Conservation (phyloP, 2,113 vertebrate species). For the Cnemophilus loriae region DNA sequence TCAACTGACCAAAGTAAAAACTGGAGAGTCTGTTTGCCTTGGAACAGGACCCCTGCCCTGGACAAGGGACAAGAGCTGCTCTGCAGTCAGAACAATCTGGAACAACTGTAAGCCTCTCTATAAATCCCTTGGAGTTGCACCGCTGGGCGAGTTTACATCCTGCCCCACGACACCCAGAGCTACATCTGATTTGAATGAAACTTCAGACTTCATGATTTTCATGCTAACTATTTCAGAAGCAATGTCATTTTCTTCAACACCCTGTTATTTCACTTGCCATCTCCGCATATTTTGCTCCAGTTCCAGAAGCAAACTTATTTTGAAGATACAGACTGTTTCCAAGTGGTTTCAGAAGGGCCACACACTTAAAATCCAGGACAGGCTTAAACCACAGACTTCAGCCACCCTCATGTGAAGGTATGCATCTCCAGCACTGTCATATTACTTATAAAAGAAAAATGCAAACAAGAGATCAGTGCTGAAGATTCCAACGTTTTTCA, state of each 20-base stretch:
- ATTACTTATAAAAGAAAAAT: neutral
- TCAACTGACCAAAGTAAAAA: neutral
- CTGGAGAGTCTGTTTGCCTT: neutral
- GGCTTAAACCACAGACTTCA: neutral
- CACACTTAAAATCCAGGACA: neutral
- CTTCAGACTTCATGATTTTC: slow-evolving; percentile 67
- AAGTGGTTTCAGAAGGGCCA: slow-evolving; percentile 64
- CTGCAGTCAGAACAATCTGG: neutral
- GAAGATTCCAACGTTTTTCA: neutral
- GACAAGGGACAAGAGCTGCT: neutral
- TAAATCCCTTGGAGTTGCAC: neutral
- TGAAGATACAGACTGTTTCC: slow-evolving; percentile 74
- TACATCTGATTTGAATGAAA: slow-evolving; percentile 75
- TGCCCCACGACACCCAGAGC: slow-evolving; percentile 45
- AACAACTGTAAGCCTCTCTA: neutral
- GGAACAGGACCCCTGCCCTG: neutral
- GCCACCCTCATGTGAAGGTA: neutral
- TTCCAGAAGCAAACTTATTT: slow-evolving; percentile 73
- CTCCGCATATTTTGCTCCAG: slow-evolving; percentile 68
- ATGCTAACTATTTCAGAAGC: slow-evolving; percentile 68
- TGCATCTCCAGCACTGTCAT: neutral
- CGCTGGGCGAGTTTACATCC: neutral
- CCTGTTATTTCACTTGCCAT: slow-evolving; percentile 72
- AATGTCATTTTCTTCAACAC: slow-evolving; percentile 70
- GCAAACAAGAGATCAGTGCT: neutral